Percentiles rank a stretch among this genome's conserved stretches.
Conservation (phyloP, 1,140 invertebrate species). For the Drusus annulatus region DNA sequence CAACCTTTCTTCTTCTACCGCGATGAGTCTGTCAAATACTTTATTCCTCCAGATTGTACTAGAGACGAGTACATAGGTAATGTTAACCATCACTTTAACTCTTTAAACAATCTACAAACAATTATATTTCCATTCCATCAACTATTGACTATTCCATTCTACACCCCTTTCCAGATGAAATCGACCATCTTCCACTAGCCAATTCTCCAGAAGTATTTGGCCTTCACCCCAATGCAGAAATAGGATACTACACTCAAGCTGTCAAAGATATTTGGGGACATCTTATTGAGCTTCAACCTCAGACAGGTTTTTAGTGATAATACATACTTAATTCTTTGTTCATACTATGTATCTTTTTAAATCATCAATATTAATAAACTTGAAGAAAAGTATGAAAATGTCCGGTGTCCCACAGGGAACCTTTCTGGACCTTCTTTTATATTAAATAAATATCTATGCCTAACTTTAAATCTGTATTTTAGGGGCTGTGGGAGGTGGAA, state of each 20-base stretch:
- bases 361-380: no score
- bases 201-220: conserved; percentile 92
- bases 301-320: conserved; percentile 73
- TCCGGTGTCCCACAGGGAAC: no score
- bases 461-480: no score
- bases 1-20: conserved; percentile 92
- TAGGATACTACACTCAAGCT: conserved; percentile 90
- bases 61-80: conserved; percentile 82
- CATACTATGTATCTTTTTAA: no score
- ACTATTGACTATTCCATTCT: no score
- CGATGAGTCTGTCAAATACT: conserved; percentile 83
- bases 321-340: no score
- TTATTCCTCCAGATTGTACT: conserved; percentile 79
- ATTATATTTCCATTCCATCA: no score
- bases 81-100: no score
- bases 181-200: conserved; percentile 80
- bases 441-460: no score
- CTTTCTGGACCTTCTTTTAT: no score
- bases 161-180: conserved; percentile 69
- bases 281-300: conserved; percentile 89
- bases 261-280: conserved; percentile 87
- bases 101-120: no score
- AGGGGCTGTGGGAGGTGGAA: conserved; percentile 23
- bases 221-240: conserved; percentile 93
- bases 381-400: no score